Percentiles rank a stretch among this genome's conserved stretches.
Evolutionary conservation across 1,140 invertebrate genomes (phyloP).

Genomic region (Rhopalosiphum maidis): DNA sequence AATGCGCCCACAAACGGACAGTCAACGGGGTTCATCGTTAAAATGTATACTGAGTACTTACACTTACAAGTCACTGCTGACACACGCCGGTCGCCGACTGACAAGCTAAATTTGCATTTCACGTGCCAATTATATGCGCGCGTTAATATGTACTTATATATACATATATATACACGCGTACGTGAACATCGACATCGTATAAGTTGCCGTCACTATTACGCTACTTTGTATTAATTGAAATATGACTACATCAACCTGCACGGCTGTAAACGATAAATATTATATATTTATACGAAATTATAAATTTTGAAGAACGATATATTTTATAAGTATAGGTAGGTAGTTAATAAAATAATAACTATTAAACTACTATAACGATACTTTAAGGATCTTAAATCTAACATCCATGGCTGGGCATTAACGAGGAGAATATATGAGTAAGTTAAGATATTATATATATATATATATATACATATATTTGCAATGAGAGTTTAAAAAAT

Average conservation of each 20-base stretch:
- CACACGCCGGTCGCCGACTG: neutral
- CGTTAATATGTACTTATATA: neutral
- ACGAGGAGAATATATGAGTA: too few species aligned
- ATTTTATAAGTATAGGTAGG: too few species aligned
- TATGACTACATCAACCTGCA: neutral
- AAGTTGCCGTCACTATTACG: neutral
- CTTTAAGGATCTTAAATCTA: too few species aligned
- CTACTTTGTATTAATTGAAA: neutral
- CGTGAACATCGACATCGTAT: neutral
- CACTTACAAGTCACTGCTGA: neutral
- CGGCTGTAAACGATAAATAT: neutral
- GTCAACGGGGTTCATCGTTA: neutral
- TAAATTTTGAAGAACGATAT: neutral
- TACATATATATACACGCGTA: neutral
- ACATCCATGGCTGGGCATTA: too few species aligned
- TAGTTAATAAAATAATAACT: neutral
- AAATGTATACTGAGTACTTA: neutral
- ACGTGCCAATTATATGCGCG: neutral
- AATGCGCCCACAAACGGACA: neutral
- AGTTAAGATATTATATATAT: too few species aligned
- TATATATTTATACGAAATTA: neutral
- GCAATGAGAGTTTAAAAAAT: too few species aligned
- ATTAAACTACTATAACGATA: too few species aligned
- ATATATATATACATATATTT: too few species aligned
- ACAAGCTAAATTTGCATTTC: slow-evolving; percentile 26